Conservation (phyloP, 2,888 invertebrate genomes). For the Epinotia nisella region DNA sequence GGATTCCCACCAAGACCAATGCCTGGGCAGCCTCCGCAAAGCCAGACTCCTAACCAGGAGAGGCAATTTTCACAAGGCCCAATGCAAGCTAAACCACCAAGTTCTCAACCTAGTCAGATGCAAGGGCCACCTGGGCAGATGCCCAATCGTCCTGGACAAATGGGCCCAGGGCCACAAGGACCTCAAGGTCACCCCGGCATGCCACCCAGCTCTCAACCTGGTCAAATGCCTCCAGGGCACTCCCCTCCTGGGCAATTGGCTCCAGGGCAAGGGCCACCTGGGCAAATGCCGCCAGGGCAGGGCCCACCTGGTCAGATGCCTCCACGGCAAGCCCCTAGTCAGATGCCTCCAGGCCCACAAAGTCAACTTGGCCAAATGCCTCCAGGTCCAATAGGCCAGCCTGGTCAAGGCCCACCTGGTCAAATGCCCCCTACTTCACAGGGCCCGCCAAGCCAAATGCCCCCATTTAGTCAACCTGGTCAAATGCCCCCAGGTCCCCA, state of each 20-base stretch:
- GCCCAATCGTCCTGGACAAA: conserved; percentile 51
- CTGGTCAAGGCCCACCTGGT: conserved; percentile 50
- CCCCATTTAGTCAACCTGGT: conserved; percentile 58
- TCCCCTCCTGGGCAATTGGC: conserved; percentile 55
- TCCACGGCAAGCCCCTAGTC: conserved; percentile 52
- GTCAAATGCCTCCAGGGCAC: conserved; percentile 48
- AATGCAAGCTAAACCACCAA: conserved; percentile 32
- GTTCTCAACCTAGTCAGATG: conserved; percentile 50
- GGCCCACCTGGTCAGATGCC: conserved; percentile 48
- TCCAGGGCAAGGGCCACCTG: conserved; percentile 52
- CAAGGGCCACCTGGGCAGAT: conserved; percentile 57
- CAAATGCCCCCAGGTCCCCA: conserved; percentile 51
- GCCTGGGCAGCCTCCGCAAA: conserved; percentile 43
- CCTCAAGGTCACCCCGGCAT: conserved; percentile 52
- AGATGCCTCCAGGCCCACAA: conserved; percentile 57
- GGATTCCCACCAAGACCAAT: conserved; percentile 53
- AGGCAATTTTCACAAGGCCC: conserved; percentile 30
- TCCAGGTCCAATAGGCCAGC: conserved; percentile 43
- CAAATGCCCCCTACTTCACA: conserved; percentile 49
- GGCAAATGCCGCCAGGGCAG: conserved; percentile 55
- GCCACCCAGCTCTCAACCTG: conserved; percentile 53
- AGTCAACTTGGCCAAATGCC: conserved; percentile 57
- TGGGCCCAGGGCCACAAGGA: conserved; percentile 54
- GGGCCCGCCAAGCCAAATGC: conserved; percentile 48
- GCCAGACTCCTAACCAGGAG: conserved; percentile 42